These are phyloP conservation scores for Ormyrus rosae DNA, from an alignment of 2,888 invertebrate genomes.

Conservation along the genomic window DNA sequence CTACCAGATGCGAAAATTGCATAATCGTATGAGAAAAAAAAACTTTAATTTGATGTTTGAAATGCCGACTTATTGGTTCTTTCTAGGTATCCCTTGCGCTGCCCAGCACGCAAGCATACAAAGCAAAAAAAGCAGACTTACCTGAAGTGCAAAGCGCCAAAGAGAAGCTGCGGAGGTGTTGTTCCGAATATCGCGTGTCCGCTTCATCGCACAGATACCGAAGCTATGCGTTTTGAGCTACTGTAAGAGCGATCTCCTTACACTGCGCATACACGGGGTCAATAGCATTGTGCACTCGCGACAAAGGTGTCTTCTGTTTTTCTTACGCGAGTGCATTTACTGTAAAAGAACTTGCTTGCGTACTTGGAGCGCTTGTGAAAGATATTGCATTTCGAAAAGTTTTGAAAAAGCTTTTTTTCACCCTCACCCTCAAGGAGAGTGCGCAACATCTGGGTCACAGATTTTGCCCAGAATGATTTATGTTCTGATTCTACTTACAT, in stretches of 20 bases:
- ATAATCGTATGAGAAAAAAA: constrained; percentile 14
- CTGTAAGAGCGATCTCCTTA: background rate
- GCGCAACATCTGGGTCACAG: no score
- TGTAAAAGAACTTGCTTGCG: no score
- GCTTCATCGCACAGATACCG: background rate
- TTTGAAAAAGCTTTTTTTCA: no score
- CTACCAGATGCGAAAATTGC: background rate
- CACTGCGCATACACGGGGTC: background rate
- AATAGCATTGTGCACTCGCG: constrained; percentile 1
- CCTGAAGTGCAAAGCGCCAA: no score
- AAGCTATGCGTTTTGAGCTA: no score
- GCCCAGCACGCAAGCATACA: no score
- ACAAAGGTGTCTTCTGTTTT: background rate
- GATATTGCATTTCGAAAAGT: no score
- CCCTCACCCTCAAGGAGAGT: no score
- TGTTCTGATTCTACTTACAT: no score
- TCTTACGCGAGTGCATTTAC: background rate
- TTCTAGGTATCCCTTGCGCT: background rate
- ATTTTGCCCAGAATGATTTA: no score
- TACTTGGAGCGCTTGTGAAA: no score
- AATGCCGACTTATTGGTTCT: background rate
- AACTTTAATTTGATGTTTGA: background rate
- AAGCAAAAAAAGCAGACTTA: no score
- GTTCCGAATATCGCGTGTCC: background rate
- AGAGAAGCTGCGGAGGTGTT: background rate